These are phyloP conservation scores for Empis livida DNA, from an alignment of 2,888 invertebrate species.

Conservation along the genomic window DNA sequence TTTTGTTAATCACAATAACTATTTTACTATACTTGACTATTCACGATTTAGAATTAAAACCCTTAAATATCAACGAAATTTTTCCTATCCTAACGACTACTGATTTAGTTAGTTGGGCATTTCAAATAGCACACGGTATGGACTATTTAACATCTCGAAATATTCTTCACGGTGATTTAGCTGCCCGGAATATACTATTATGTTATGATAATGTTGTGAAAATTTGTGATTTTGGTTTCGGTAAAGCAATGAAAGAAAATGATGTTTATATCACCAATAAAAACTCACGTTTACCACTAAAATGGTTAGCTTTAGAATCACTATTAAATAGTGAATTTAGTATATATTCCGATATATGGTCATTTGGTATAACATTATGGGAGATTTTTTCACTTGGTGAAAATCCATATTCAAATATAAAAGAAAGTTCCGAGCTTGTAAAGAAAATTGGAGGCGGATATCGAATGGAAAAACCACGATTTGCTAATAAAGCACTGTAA, in stretches of 20 bases:
- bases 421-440: no score
- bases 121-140: conserved; percentile 91
- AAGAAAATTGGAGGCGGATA: no score
- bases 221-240: conserved; percentile 93
- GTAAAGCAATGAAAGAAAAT: conserved; percentile 79
- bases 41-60: background rate
- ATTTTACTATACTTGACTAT: no score
- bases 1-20: background rate
- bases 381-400: conserved; percentile 77
- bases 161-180: conserved; percentile 76
- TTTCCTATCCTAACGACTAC: conserved; percentile 50
- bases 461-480: conserved; percentile 64
- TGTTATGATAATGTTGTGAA: conserved; percentile 86
- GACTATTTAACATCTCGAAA: conserved; percentile 82
- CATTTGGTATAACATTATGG: conserved; percentile 82
- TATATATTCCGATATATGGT: conserved; percentile 92
- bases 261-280: conserved; percentile 29
- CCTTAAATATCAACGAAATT: background rate
- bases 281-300: conserved; percentile 62
- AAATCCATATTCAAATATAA: conserved; percentile 65
- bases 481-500: conserved; percentile 56
- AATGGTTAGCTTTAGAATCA: conserved; percentile 93
- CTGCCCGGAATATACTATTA: conserved; percentile 79
- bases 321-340: conserved; percentile 84
- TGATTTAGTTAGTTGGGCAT: conserved; percentile 80